Conservation (phyloP, 2,113 vertebrate genomes). For the Dissostichus mawsoni region DNA sequence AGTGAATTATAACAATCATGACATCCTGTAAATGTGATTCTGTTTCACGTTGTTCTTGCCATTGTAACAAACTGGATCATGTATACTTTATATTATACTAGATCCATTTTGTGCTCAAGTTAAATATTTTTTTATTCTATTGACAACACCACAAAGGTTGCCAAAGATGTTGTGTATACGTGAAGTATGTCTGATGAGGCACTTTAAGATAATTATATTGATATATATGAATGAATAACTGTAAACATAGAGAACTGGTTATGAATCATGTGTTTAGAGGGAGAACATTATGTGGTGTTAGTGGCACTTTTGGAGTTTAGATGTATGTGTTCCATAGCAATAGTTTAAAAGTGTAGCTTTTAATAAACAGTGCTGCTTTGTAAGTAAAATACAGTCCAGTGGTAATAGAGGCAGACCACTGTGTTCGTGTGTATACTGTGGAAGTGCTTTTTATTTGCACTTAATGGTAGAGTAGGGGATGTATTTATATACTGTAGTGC, state of each 20-base stretch:
- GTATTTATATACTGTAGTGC: slow-evolving; percentile 51
- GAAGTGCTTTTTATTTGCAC: slow-evolving; percentile 41
- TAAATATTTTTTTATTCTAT: not conserved
- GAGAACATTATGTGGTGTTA: slow-evolving; percentile 29
- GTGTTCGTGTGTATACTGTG: slow-evolving; percentile 37
- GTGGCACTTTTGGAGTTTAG: slow-evolving; percentile 47
- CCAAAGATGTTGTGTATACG: slow-evolving; percentile 55
- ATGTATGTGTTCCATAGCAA: slow-evolving; percentile 41
- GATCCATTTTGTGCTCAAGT: slow-evolving; percentile 24
- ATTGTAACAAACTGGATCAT: slow-evolving; percentile 3
- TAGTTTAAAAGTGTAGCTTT: slow-evolving; percentile 37
- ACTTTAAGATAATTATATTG: slow-evolving; percentile 54
- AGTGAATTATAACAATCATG: slow-evolving; percentile 30
- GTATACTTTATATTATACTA: not conserved
- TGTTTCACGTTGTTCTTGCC: slow-evolving; percentile 23
- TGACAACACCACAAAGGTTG: slow-evolving; percentile 22
- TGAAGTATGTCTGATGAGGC: slow-evolving; percentile 47
- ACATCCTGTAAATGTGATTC: slow-evolving; percentile 50
- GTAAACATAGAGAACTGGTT: not conserved
- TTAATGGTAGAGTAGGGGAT: slow-evolving; percentile 38
- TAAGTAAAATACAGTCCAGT: slow-evolving; percentile 32
- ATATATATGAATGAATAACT: not conserved
- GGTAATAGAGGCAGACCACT: slow-evolving; percentile 66
- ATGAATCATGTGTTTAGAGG: not conserved
- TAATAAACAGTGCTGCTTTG: slow-evolving; percentile 21